Conservation (phyloP, 1,140 invertebrate genomes). For the Cataglyphis hispanica region DNA sequence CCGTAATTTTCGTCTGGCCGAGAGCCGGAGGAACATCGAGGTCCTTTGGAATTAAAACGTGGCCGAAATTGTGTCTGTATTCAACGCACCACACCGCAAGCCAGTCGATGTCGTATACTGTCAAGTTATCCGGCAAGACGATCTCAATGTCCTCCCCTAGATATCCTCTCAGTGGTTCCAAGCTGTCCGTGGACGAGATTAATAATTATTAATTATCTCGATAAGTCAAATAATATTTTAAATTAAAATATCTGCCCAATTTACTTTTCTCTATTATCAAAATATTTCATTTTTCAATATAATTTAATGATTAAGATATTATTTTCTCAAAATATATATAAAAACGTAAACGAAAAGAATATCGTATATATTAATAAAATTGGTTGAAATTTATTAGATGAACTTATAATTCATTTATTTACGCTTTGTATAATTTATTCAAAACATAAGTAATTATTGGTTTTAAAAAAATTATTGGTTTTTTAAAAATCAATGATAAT, state of each 20-base stretch:
- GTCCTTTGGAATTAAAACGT: constrained; percentile 95
- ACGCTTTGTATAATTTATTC: neutral
- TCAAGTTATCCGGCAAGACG: constrained; percentile 93
- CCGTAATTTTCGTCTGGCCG: constrained; percentile 95
- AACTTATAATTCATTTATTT: constrained; percentile 6
- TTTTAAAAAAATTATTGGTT: neutral
- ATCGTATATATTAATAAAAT: neutral
- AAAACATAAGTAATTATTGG: neutral
- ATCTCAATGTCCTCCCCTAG: constrained; percentile 96
- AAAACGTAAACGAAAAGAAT: neutral
- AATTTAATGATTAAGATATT: neutral
- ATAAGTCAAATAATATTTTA: neutral
- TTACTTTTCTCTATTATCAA: neutral
- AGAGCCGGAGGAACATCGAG: constrained; percentile 95
- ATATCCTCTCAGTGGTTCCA: constrained; percentile 93
- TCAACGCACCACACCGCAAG: constrained; percentile 95
- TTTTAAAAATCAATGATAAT: neutral
- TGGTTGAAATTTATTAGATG: neutral
- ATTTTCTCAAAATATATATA: neutral
- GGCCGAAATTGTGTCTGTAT: constrained; percentile 95
- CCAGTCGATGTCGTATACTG: constrained; percentile 97
- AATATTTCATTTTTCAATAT: neutral
- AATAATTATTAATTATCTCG: constrained; percentile 19
- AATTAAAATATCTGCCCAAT: neutral
- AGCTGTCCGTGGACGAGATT: constrained; percentile 84